These are phyloP conservation scores for Entomobrya proxima DNA, from an alignment of 2,888 invertebrate genomes.

Conservation along the genomic window DNA sequence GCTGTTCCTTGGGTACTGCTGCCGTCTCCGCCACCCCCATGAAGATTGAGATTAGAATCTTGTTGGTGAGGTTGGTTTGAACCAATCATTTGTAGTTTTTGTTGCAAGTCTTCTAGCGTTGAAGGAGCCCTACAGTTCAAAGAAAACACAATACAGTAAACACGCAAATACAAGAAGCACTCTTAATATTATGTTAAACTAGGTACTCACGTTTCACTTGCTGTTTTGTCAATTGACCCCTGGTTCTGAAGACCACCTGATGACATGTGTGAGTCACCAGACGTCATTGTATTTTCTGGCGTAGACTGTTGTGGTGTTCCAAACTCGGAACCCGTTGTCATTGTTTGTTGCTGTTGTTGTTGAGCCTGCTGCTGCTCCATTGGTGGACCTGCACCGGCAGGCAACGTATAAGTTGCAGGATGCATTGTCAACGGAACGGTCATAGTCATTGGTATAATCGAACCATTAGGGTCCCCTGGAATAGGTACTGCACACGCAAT, in stretches of 20 bases:
- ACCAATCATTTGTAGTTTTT: slow-evolving; percentile 80
- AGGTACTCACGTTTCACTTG: slow-evolving; percentile 54
- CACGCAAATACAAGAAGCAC: background rate
- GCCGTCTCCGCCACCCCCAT: slow-evolving; percentile 32
- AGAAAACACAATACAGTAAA: background rate
- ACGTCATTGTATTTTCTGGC: slow-evolving; percentile 47
- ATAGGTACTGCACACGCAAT: slow-evolving; percentile 43
- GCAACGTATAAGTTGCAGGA: slow-evolving; percentile 30
- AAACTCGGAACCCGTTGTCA: slow-evolving; percentile 31
- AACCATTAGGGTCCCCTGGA: slow-evolving; percentile 35
- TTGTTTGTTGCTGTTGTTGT: slow-evolving; percentile 22
- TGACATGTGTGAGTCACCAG: slow-evolving; percentile 48
- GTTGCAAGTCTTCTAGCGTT: slow-evolving; percentile 81
- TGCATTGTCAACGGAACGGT: slow-evolving; percentile 53
- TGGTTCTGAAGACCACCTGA: slow-evolving; percentile 4
- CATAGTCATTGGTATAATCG: slow-evolving; percentile 50
- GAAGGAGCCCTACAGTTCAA: slow-evolving; percentile 77
- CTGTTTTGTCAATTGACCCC: slow-evolving; percentile 42
- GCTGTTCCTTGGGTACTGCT: slow-evolving; percentile 47
- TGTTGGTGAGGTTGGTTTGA: slow-evolving; percentile 77
- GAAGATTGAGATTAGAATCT: slow-evolving; percentile 77
- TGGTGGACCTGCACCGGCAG: slow-evolving; percentile 33
- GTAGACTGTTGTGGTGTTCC: slow-evolving; percentile 55
- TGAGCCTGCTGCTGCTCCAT: slow-evolving; percentile 33
- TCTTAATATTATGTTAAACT: background rate